A percentile compares a stretch with the other conserved stretches of the same genome.
Conservation (phyloP, 2,797 vertebrate species). For the Myotis findleyi region DNA sequence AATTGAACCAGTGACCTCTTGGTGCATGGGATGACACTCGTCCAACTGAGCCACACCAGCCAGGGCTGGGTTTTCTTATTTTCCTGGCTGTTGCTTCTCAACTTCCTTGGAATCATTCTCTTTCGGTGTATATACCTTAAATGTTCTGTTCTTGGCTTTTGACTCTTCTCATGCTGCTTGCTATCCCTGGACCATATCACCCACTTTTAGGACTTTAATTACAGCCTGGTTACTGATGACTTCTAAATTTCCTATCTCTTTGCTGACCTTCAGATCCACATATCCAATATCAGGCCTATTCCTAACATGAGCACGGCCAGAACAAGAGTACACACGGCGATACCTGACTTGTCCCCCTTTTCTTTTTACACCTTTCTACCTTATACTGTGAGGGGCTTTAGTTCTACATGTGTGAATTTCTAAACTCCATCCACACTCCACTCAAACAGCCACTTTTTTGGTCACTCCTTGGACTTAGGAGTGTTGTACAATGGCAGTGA, state of each 20-base stretch:
- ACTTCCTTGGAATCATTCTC: neutral
- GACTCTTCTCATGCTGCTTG: neutral
- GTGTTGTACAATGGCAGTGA: neutral
- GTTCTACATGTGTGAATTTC: neutral
- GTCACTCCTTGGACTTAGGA: neutral
- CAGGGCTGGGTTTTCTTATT: neutral
- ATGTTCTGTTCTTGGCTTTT: neutral
- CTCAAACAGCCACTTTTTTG: neutral
- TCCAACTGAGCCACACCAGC: too few relatives aligned
- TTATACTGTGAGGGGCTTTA: neutral
- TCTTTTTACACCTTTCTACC: neutral
- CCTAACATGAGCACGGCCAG: neutral
- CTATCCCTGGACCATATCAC: neutral
- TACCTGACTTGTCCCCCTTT: neutral
- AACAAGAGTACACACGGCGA: neutral
- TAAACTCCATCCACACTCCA: neutral
- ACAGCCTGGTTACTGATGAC: neutral
- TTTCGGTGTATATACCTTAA: neutral
- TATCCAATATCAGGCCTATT: neutral
- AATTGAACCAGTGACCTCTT: too few relatives aligned
- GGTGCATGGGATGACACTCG: too few relatives aligned
- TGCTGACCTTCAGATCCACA: neutral
- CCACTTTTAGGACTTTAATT: neutral
- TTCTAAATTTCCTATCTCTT: neutral
- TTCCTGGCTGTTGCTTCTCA: neutral